These are phyloP conservation scores for Spisula solida DNA, from an alignment of 2,888 invertebrate species.

Conservation along the genomic window DNA sequence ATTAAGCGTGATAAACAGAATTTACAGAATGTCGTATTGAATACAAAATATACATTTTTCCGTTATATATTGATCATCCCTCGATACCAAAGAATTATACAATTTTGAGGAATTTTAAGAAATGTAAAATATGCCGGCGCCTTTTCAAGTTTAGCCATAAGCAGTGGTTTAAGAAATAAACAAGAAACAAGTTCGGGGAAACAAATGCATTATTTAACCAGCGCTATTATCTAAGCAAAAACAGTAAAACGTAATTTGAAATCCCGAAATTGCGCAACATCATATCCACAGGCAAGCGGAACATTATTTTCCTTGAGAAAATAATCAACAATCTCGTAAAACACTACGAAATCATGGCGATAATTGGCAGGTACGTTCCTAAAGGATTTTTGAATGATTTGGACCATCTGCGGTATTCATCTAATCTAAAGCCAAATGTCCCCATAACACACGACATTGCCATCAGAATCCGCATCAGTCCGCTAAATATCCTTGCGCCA, in stretches of 20 bases:
- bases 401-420: constrained; percentile 51
- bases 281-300: constrained; percentile 55
- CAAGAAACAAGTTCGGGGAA: background rate
- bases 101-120: background rate
- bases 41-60: no score
- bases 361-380: constrained; percentile 58
- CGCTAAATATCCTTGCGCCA: constrained; percentile 48
- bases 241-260: constrained; percentile 33
- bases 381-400: constrained; percentile 42
- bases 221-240: constrained; percentile 13
- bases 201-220: constrained; percentile 3
- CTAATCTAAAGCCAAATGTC: constrained; percentile 46
- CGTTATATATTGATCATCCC: no score
- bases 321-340: constrained; percentile 65
- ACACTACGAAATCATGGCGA: constrained; percentile 25
- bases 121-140: background rate
- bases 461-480: constrained; percentile 50
- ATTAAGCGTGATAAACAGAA: no score
- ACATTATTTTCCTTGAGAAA: constrained; percentile 52
- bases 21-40: no score
- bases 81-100: no score
- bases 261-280: constrained; percentile 53
- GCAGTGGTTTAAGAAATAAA: background rate
- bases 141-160: background rate
- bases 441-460: constrained; percentile 52